A percentile compares a stretch with the other conserved stretches of the same genome.
Evolutionary conservation across 2,888 invertebrate species (phyloP).

Genomic region (Oscheius sp.): DNA sequence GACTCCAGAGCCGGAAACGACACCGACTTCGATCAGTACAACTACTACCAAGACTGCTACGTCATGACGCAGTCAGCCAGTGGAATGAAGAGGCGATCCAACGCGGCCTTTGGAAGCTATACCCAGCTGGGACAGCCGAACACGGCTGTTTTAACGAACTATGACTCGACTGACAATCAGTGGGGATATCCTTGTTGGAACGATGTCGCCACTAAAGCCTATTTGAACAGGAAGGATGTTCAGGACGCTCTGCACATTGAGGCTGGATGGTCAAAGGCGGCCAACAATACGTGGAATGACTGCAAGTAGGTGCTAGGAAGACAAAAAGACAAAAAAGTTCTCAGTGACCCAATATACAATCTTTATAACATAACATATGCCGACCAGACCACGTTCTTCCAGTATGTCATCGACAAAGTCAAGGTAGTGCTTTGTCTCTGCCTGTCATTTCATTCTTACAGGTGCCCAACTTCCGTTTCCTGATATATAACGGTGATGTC

Average conservation of each 20-base stretch:
- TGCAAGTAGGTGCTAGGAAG: conserved; percentile 43
- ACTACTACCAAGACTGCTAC: conserved; percentile 53
- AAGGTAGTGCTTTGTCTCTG: conserved; percentile 22
- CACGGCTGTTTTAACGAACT: conserved; percentile 45
- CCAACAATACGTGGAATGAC: conserved; percentile 41
- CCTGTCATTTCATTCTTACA: neutral
- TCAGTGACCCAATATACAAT: conserved; percentile 47
- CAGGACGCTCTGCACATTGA: conserved; percentile 44
- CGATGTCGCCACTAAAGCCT: conserved; percentile 37
- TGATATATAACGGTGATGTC: conserved; percentile 54
- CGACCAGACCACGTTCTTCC: conserved; percentile 51
- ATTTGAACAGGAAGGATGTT: conserved; percentile 38
- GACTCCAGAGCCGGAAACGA: conserved; percentile 5
- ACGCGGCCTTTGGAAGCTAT: conserved; percentile 7
- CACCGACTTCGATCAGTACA: conserved; percentile 42
- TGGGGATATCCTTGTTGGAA: conserved; percentile 45
- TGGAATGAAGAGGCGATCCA: conserved; percentile 33
- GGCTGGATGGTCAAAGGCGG: conserved; percentile 39
- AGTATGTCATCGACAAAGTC: conserved; percentile 41
- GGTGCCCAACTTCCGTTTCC: conserved; percentile 43
- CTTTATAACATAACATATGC: conserved; percentile 47
- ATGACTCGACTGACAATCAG: conserved; percentile 48
- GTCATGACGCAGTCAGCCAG: conserved; percentile 31
- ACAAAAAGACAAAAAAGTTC: neutral
- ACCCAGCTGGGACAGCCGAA: neutral